Conservation (phyloP, 2,797 vertebrate species). For the Anisognathus igniventris region DNA sequence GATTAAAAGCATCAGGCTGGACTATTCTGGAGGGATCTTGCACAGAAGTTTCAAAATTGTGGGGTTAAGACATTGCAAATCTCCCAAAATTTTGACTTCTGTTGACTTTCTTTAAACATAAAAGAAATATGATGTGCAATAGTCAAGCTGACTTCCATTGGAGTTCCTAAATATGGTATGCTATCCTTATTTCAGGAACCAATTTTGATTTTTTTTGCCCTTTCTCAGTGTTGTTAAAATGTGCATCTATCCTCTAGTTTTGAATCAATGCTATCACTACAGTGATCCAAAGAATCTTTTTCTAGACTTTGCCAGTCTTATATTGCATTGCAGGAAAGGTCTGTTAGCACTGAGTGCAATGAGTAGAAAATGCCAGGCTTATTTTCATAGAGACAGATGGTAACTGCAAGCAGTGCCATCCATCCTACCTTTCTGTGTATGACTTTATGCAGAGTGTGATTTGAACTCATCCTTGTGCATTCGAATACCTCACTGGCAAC, state of each 20-base stretch:
- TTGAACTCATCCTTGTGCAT: neutral
- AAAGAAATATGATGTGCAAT: neutral
- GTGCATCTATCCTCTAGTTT: neutral
- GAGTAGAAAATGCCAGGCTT: neutral
- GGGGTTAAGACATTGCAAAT: neutral
- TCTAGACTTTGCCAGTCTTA: neutral
- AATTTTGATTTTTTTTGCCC: neutral
- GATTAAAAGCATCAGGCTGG: neutral
- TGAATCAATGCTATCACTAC: neutral
- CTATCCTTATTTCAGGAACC: neutral
- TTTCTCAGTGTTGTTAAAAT: neutral
- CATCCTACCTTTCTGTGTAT: neutral
- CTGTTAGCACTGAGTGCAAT: neutral
- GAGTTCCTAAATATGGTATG: neutral
- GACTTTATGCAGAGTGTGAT: neutral
- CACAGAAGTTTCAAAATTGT: neutral
- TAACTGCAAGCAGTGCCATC: neutral
- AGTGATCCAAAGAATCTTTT: neutral
- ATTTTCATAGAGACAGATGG: neutral
- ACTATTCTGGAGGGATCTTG: neutral
- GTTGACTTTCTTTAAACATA: neutral
- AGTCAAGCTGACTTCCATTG: neutral
- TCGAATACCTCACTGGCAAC: neutral
- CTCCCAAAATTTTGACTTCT: neutral
- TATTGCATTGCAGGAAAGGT: neutral